Percentiles rank a stretch among this genome's conserved stretches.
These are phyloP conservation scores for Onchidella celtica DNA, from an alignment of 2,888 invertebrate genomes.

Conservation along the genomic window DNA sequence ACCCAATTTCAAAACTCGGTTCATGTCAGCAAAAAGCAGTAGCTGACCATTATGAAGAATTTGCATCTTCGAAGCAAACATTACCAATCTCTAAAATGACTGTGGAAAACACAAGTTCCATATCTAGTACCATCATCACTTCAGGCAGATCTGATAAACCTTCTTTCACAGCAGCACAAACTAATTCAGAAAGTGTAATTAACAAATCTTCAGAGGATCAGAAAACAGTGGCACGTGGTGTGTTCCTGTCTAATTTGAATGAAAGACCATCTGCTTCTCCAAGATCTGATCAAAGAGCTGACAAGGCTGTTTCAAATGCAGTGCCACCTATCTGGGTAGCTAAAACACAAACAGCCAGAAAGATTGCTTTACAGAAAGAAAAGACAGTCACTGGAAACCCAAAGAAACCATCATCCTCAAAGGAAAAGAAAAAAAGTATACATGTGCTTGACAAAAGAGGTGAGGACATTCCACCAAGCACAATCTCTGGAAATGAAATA, in stretches of 20 bases:
- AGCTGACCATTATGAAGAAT: background rate
- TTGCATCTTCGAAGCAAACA: background rate
- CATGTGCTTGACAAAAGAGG: background rate
- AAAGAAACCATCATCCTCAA: background rate
- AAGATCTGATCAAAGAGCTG: too few relatives aligned
- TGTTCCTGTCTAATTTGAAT: too few relatives aligned
- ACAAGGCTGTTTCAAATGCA: too few relatives aligned
- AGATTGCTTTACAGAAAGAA: background rate
- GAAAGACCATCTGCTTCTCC: too few relatives aligned
- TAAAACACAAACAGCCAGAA: background rate
- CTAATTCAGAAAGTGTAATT: slow-evolving; percentile 6
- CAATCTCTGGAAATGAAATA: too few relatives aligned
- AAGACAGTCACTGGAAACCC: background rate
- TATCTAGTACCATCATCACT: background rate
- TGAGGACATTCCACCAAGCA: background rate
- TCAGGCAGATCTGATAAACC: background rate
- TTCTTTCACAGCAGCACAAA: background rate
- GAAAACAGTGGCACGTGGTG: too few relatives aligned
- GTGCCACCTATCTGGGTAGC: background rate
- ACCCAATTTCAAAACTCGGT: too few relatives aligned
- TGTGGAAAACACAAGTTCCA: background rate
- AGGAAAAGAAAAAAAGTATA: background rate
- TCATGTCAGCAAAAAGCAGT: too few relatives aligned
- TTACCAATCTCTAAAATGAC: background rate
- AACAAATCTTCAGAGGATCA: background rate